Evolutionary conservation across 1,140 invertebrate genomes (phyloP).

Genomic region (Rhyzopertha dominica): DNA sequence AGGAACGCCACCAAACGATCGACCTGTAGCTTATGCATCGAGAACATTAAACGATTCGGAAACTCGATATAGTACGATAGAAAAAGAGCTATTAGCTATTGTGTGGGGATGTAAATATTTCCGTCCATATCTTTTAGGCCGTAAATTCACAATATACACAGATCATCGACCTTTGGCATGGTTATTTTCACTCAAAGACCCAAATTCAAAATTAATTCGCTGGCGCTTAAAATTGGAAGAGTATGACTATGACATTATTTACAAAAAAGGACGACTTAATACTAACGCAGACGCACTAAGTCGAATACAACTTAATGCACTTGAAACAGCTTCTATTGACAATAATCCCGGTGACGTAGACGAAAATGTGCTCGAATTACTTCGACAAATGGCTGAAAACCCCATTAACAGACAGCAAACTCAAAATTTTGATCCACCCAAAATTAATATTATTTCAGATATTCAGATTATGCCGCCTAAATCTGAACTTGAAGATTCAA

Average conservation of each 20-base stretch:
- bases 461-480: too few relatives aligned
- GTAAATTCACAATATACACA: slow-evolving; percentile 49
- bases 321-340: too few relatives aligned
- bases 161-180: slow-evolving; percentile 51
- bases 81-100: slow-evolving; percentile 43
- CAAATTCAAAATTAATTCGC: slow-evolving; percentile 41
- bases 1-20: slow-evolving; percentile 17
- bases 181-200: slow-evolving; percentile 48
- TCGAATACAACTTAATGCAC: too few relatives aligned
- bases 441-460: too few relatives aligned
- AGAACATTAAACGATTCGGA: slow-evolving; percentile 44
- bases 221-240: slow-evolving; percentile 48
- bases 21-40: slow-evolving; percentile 43
- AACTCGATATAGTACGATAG: slow-evolving; percentile 45
- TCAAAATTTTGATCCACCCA: too few relatives aligned
- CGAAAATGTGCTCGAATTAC: too few relatives aligned
- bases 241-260: slow-evolving; percentile 46
- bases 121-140: slow-evolving; percentile 47
- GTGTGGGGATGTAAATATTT: slow-evolving; percentile 48
- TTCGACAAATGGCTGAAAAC: too few relatives aligned
- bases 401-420: too few relatives aligned
- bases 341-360: too few relatives aligned
- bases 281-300: slow-evolving; percentile 36
- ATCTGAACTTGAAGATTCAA: too few relatives aligned
- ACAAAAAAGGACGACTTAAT: slow-evolving; percentile 43